phyloP scores from a whole-genome alignment of 2,113 vertebrate species.

The Mirounga angustirostris region DNA sequence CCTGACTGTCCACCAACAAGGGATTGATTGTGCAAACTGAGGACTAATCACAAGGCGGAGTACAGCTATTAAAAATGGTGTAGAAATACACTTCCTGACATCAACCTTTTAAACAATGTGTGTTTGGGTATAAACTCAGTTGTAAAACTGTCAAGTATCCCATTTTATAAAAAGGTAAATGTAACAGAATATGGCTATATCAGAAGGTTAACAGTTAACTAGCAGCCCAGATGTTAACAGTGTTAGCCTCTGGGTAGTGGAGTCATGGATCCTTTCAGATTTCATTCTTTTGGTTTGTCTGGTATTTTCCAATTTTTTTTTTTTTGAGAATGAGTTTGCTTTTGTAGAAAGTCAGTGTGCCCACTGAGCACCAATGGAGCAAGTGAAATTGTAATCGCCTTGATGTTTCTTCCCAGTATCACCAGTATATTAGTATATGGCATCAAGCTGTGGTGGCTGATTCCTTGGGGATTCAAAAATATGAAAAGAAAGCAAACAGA shows the following conservation, averaged over 20 bases:
- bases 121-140: background rate
- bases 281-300: background rate
- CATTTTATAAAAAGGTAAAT: background rate
- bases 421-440: rapidly evolving
- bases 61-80: background rate
- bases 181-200: too few species aligned
- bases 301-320: background rate
- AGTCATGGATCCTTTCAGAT: background rate
- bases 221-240: background rate
- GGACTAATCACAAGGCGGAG: background rate
- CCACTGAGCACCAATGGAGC: background rate
- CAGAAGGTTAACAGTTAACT: background rate
- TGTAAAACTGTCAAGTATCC: background rate
- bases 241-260: background rate
- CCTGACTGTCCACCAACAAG: background rate
- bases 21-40: background rate
- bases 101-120: background rate
- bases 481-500: background rate
- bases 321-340: background rate
- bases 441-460: background rate
- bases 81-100: background rate
- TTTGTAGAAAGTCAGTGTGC: background rate
- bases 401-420: background rate
- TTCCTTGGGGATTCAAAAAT: background rate
- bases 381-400: background rate